Evolutionary conservation across 2,113 vertebrate species (phyloP).

Genomic region (Sturnus vulgaris): DNA sequence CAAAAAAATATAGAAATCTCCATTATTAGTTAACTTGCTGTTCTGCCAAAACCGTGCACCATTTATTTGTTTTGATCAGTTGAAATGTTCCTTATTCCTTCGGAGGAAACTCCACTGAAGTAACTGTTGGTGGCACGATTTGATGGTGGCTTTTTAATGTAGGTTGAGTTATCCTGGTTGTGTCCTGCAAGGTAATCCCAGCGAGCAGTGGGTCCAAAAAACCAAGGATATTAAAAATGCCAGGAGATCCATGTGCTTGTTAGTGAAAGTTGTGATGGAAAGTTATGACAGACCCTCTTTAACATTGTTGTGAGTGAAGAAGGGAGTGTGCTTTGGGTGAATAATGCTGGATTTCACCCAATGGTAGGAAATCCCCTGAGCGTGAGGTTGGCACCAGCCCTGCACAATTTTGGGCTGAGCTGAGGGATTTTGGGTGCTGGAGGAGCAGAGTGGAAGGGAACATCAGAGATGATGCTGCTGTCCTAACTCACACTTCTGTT

Average conservation of each 20-base stretch:
- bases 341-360: background rate
- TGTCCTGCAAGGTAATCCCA: background rate
- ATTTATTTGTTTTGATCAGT: background rate
- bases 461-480: accelerated
- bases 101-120: accelerated
- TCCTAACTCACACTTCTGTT: accelerated
- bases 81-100: background rate
- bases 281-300: background rate
- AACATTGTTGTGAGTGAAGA: accelerated
- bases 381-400: background rate
- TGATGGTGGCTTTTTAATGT: accelerated
- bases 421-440: background rate
- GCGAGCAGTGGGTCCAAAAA: background rate
- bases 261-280: accelerated
- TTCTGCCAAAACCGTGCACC: background rate
- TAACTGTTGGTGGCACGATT: background rate
- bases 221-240: background rate
- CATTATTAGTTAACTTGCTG: background rate
- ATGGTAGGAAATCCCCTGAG: background rate
- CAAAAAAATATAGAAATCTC: background rate
- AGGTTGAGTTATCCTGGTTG: background rate
- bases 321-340: background rate
- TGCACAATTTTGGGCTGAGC: accelerated
- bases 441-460: accelerated
- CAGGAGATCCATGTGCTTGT: background rate